A percentile compares a stretch with the other conserved stretches of the same genome.
Conservation (phyloP, 2,797 vertebrate genomes). For the Sebastolobus altivelis region DNA sequence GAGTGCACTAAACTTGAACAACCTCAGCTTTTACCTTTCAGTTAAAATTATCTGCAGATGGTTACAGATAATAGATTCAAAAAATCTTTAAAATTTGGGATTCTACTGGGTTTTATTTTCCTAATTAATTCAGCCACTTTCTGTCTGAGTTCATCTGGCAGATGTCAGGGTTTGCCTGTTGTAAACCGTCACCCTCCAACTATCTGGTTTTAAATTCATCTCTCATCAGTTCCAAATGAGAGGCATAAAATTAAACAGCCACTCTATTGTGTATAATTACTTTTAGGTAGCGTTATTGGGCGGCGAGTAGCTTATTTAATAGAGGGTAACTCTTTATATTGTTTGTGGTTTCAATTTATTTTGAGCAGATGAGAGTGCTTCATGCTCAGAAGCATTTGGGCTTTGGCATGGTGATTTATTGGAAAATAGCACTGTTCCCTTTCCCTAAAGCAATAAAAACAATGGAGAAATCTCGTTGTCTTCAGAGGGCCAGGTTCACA, state of each 20-base stretch:
- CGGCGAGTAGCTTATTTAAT: slow-evolving; percentile 49
- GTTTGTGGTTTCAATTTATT: slow-evolving; percentile 67
- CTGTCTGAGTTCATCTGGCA: slow-evolving; percentile 22
- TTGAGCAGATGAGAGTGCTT: slow-evolving; percentile 39
- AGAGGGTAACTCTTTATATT: slow-evolving; percentile 36
- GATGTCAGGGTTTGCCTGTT: slow-evolving; percentile 21
- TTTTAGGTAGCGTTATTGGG: slow-evolving; percentile 41
- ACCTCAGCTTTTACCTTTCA: background rate
- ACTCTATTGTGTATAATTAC: slow-evolving; percentile 59
- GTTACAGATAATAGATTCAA: background rate
- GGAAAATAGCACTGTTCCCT: slow-evolving; percentile 29
- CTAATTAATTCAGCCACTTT: slow-evolving; percentile 16
- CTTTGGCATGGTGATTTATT: slow-evolving; percentile 48
- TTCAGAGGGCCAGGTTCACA: slow-evolving; percentile 29
- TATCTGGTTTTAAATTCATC: slow-evolving; percentile 31
- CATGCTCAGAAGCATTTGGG: slow-evolving; percentile 35
- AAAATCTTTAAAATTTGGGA: background rate
- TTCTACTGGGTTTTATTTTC: slow-evolving; percentile 17
- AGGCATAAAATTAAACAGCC: slow-evolving; percentile 52
- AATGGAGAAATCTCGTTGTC: slow-evolving; percentile 40
- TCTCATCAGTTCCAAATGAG: slow-evolving; percentile 55
- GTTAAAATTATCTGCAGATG: background rate
- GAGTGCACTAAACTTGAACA: background rate
- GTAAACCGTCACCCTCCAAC: slow-evolving; percentile 51
- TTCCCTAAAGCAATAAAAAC: slow-evolving; percentile 56